phyloP scores from a whole-genome alignment of 2,797 vertebrate species.

The Pseudochirops cupreus region DNA sequence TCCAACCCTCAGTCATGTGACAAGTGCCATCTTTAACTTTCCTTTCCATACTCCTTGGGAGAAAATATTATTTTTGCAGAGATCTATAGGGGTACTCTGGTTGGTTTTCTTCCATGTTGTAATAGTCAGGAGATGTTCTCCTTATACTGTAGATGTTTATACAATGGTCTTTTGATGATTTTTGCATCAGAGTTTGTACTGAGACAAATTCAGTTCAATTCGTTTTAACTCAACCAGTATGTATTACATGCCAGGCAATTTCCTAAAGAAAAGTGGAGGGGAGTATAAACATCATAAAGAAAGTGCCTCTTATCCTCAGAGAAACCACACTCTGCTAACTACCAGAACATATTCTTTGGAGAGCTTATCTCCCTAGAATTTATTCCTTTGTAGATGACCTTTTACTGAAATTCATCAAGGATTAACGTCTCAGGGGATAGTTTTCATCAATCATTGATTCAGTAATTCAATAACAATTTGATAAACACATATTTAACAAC shows the following conservation, averaged over 20 bases:
- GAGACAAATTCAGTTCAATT: neutral
- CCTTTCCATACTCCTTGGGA: neutral
- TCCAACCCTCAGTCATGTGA: neutral
- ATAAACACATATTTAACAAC: neutral
- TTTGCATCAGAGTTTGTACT: neutral
- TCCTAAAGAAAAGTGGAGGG: neutral
- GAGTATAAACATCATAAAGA: neutral
- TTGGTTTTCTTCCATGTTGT: neutral
- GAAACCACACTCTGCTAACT: neutral
- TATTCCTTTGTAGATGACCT: neutral
- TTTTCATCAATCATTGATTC: neutral
- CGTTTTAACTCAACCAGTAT: neutral
- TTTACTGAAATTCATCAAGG: neutral
- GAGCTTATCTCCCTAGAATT: neutral
- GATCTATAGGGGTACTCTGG: neutral
- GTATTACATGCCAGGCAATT: neutral
- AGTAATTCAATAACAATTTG: neutral
- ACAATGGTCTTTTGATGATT: neutral
- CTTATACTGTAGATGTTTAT: neutral
- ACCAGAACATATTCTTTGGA: neutral
- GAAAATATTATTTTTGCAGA: neutral
- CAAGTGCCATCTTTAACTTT: neutral
- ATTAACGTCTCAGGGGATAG: neutral
- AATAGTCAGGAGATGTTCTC: neutral
- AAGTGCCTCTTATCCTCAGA: neutral